Conservation (phyloP, 2,113 vertebrate species). For the Sprattus sprattus region DNA sequence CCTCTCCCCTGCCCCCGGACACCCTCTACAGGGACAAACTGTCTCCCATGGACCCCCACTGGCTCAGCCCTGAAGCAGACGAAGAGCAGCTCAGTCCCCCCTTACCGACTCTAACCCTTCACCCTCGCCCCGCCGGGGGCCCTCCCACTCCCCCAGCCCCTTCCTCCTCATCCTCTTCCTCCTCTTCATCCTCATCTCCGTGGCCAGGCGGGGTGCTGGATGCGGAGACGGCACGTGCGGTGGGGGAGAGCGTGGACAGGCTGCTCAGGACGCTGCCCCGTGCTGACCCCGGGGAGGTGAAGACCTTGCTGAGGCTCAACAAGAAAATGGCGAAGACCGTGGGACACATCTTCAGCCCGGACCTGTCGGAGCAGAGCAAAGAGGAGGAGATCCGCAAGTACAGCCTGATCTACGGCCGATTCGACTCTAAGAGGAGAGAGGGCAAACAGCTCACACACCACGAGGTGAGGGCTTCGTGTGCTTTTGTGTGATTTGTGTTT, state of each 20-base stretch:
- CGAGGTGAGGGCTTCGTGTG: conserved; percentile 75
- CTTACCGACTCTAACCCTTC: conserved; percentile 60
- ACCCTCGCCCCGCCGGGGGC: conserved; percentile 53
- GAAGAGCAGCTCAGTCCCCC: conserved; percentile 80
- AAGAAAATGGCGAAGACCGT: conserved; percentile 91
- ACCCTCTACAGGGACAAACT: conserved; percentile 72
- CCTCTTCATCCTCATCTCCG: conserved; percentile 57
- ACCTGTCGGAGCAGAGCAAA: conserved; percentile 79
- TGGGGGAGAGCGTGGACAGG: conserved; percentile 85
- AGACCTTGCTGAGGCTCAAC: conserved; percentile 87
- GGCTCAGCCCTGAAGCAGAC: conserved; percentile 83
- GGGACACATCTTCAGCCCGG: conserved; percentile 93
- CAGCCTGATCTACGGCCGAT: conserved; percentile 92
- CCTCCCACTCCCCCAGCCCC: conserved; percentile 78
- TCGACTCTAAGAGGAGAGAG: conserved; percentile 90
- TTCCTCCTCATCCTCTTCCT: conserved; percentile 71
- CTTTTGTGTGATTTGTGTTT: not conserved
- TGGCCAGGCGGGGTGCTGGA: conserved; percentile 79
- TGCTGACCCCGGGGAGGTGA: conserved; percentile 77
- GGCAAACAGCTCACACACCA: conserved; percentile 93
- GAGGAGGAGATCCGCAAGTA: conserved; percentile 94
- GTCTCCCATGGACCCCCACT: conserved; percentile 84
- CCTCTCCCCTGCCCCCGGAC: conserved; percentile 74
- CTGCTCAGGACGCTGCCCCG: conserved; percentile 84
- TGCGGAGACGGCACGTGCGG: conserved; percentile 78